These are phyloP conservation scores for Unio pictorum DNA, from an alignment of 2,888 invertebrate species.

Conservation along the genomic window DNA sequence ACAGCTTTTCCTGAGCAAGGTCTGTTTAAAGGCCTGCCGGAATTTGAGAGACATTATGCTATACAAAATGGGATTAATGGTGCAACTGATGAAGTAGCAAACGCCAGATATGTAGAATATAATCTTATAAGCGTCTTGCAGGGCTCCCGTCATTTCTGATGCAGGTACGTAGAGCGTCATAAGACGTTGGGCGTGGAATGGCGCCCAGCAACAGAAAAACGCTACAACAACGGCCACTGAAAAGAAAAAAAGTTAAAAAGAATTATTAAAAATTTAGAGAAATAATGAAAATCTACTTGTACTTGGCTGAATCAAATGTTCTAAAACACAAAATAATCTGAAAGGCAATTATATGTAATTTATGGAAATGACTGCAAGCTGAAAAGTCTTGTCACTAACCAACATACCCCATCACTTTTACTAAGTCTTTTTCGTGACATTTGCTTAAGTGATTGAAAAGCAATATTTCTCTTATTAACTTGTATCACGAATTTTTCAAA, in stretches of 20 bases:
- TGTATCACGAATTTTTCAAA: too few relatives aligned
- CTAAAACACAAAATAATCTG: too few relatives aligned
- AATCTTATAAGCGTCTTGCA: constrained; percentile 79
- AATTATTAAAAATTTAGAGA: neutral
- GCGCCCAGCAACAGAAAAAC: constrained; percentile 69
- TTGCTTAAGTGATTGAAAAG: too few relatives aligned
- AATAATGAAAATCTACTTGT: too few relatives aligned
- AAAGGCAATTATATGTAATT: too few relatives aligned
- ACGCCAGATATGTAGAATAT: constrained; percentile 89
- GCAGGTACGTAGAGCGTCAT: constrained; percentile 80
- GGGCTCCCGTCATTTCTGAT: constrained; percentile 41
- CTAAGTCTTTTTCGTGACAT: too few relatives aligned
- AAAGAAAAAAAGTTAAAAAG: constrained; percentile 41
- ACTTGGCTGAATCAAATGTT: too few relatives aligned
- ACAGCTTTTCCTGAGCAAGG: constrained; percentile 51
- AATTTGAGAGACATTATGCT: constrained; percentile 96
- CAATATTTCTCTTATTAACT: too few relatives aligned
- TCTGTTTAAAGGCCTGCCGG: constrained; percentile 89
- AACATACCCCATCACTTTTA: too few relatives aligned
- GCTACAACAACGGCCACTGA: constrained; percentile 68
- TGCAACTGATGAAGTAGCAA: constrained; percentile 92
- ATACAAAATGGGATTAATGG: constrained; percentile 93
- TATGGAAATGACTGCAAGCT: too few relatives aligned
- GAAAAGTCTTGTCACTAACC: too few relatives aligned
- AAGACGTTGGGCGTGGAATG: constrained; percentile 67